Evolutionary conservation across 2,113 vertebrate genomes (phyloP).

Genomic region (Thalassarche chlororhynchos): DNA sequence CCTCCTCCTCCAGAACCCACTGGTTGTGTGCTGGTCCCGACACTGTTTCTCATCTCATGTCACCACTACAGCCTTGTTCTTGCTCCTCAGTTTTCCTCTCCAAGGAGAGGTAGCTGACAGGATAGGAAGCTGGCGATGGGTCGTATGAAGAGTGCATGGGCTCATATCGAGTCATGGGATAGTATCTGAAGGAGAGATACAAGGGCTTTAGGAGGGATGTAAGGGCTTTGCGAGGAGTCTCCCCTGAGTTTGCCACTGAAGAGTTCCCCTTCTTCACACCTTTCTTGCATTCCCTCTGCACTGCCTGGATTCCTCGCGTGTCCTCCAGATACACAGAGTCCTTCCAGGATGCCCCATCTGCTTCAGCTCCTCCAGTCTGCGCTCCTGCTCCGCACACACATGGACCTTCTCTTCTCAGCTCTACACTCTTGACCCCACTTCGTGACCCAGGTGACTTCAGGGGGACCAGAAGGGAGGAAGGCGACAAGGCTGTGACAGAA

Average conservation of each 20-base stretch:
- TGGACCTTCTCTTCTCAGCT: background rate
- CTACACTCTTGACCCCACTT: background rate
- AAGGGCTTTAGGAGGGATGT: background rate
- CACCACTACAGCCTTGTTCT: background rate
- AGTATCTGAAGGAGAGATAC: background rate
- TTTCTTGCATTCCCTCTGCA: background rate
- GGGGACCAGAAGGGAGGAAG: background rate
- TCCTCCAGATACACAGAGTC: background rate
- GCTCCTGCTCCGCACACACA: background rate
- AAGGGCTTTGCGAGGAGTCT: background rate
- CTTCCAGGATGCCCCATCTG: background rate
- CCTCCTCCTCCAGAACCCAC: background rate
- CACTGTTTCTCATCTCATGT: background rate
- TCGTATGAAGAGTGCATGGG: background rate
- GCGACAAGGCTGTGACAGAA: background rate
- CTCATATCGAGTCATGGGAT: accelerated
- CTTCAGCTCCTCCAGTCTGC: background rate
- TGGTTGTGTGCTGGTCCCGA: background rate
- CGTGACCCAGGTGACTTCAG: background rate
- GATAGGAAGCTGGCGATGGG: background rate
- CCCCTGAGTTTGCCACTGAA: background rate
- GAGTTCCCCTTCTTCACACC: background rate
- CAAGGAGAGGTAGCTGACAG: background rate
- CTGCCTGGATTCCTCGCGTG: background rate
- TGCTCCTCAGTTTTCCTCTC: background rate